A percentile compares a stretch with the other conserved stretches of the same genome.
Conservation (phyloP, 2,113 vertebrate species). For the Xenopus tropicalis region DNA sequence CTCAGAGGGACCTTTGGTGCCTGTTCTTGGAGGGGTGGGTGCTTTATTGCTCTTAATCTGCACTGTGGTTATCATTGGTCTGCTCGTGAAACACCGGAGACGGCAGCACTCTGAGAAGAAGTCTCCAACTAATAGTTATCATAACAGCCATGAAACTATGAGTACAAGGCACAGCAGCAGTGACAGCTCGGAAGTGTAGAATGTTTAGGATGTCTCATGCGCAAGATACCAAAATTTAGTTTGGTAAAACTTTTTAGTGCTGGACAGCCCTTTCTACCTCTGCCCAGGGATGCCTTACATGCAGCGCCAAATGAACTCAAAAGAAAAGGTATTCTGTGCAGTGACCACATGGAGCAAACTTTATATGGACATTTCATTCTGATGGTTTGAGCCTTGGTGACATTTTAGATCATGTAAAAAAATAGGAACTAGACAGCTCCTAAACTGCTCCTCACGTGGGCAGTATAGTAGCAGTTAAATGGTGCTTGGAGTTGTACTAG, state of each 20-base stretch:
- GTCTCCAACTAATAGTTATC: slow-evolving; percentile 45
- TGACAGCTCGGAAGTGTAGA: slow-evolving; percentile 69
- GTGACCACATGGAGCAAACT: too few species aligned
- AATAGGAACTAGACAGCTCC: too few species aligned
- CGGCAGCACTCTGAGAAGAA: slow-evolving; percentile 51
- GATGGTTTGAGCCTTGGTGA: too few species aligned
- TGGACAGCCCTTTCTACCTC: not conserved
- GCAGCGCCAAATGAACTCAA: too few species aligned
- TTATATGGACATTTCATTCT: too few species aligned
- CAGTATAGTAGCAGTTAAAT: too few species aligned
- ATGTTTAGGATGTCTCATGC: not conserved
- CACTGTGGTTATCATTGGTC: slow-evolving; percentile 47
- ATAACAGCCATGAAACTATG: slow-evolving; percentile 50
- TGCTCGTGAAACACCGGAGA: slow-evolving; percentile 58
- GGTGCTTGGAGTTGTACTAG: too few species aligned
- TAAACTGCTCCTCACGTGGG: too few species aligned
- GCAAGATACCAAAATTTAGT: not conserved
- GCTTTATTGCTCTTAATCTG: slow-evolving; percentile 64
- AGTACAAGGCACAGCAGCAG: slow-evolving; percentile 46
- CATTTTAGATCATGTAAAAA: too few species aligned
- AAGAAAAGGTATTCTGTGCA: too few species aligned
- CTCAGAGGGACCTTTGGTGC: slow-evolving; percentile 46
- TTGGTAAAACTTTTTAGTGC: too few species aligned
- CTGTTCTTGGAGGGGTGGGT: slow-evolving; percentile 56
- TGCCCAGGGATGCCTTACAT: not conserved